A percentile compares a stretch with the other conserved stretches of the same genome.
Conservation (phyloP, 2,888 invertebrate genomes). For the Drosophila vallismaia region DNA sequence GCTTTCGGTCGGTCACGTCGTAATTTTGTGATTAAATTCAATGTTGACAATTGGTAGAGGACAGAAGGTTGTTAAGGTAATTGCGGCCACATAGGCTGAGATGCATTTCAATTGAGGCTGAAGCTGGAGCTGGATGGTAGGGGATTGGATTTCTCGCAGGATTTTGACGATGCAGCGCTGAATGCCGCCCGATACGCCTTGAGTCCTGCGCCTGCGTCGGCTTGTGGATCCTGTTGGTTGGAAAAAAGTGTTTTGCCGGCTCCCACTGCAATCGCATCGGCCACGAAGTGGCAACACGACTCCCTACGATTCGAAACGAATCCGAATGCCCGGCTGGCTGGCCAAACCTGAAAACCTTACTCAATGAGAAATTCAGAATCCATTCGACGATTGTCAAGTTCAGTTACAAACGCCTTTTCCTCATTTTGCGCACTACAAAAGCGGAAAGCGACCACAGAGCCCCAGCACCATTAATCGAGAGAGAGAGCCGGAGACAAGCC, state of each 20-base stretch:
- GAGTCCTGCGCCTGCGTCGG: constrained; percentile 63
- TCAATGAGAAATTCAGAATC: constrained; percentile 82
- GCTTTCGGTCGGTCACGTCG: constrained; percentile 45
- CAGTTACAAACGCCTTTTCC: constrained; percentile 74
- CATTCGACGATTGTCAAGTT: constrained; percentile 81
- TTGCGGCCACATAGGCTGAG: constrained; percentile 67
- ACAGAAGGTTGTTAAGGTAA: constrained; percentile 70
- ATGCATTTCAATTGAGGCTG: constrained; percentile 68
- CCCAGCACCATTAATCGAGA: constrained; percentile 23
- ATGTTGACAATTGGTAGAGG: constrained; percentile 65
- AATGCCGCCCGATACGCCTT: constrained; percentile 51
- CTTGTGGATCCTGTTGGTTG: constrained; percentile 66
- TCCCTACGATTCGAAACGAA: constrained; percentile 11
- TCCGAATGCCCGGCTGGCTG: constrained; percentile 22
- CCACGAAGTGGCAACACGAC: constrained; percentile 50
- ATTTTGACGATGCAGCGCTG: constrained; percentile 52
- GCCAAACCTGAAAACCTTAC: constrained; percentile 73
- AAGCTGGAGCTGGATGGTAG: constrained; percentile 6
- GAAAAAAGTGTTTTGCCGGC: constrained; percentile 53
- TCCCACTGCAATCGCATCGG: constrained; percentile 28
- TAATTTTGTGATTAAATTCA: constrained; percentile 70
- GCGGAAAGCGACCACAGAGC: constrained; percentile 49
- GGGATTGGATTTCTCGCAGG: neutral
- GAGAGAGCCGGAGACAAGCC: constrained; percentile 40
- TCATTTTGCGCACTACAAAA: constrained; percentile 65